phyloP scores from a whole-genome alignment of 2,113 vertebrate genomes.

The Anguilla rostrata region DNA sequence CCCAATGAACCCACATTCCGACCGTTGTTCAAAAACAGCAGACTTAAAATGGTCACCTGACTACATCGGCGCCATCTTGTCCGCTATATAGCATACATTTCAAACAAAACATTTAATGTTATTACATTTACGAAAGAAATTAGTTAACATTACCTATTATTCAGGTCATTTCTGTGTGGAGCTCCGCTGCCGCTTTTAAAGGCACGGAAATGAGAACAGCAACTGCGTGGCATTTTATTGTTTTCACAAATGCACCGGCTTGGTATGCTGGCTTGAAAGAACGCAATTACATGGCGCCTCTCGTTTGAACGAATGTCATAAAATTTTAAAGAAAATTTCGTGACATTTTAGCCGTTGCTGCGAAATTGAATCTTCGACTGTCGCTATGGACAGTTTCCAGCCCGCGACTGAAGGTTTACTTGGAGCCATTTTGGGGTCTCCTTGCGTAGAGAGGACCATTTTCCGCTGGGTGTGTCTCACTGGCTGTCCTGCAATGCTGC shows the following conservation, averaged over 20 bases:
- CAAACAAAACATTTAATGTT: conserved; percentile 49
- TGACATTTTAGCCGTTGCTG: conserved; percentile 33
- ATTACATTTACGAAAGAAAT: conserved; percentile 55
- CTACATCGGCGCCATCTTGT: conserved; percentile 56
- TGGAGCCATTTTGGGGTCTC: conserved; percentile 35
- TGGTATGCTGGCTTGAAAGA: conserved; percentile 46
- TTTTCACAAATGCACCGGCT: conserved; percentile 55
- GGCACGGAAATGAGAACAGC: conserved; percentile 41
- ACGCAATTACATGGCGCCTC: conserved; percentile 54
- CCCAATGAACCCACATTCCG: conserved; percentile 30
- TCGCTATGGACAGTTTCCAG: conserved; percentile 33
- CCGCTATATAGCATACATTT: conserved; percentile 44
- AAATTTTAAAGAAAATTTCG: conserved; percentile 40
- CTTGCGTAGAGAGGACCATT: conserved; percentile 32
- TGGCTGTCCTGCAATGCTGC: conserved; percentile 31
- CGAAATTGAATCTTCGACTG: conserved; percentile 35
- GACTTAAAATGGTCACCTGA: conserved; percentile 57
- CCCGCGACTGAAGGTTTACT: conserved; percentile 29
- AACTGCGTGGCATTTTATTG: conserved; percentile 51
- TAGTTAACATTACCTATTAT: conserved; percentile 59
- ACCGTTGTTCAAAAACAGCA: conserved; percentile 36
- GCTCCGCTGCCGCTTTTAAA: conserved; percentile 58
- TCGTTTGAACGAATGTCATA: conserved; percentile 34
- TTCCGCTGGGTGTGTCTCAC: conserved; percentile 41
- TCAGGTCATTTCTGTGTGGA: conserved; percentile 54